Base-by-base conservation (phyloP, 1,140 invertebrate genomes). In the Eriosoma lanigerum region DNA sequence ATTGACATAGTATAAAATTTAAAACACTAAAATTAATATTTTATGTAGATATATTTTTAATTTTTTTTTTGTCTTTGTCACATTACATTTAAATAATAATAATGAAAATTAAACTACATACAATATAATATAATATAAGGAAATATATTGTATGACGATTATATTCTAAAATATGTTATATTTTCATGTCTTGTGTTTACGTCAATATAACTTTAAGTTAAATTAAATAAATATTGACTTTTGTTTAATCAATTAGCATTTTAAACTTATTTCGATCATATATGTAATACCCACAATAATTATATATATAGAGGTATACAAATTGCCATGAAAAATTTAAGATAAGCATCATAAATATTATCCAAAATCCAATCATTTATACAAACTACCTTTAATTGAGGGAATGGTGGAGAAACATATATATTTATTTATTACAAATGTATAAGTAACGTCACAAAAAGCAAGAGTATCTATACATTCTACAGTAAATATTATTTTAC, bases 1-100 rank as follows among this genome's bases (percentile, higher is more conserved):
- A 72, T 52, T 29, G 17, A 72, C 26, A 72, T 52, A 72, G 24
- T 29, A 50, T 29, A 50, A 52, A 72, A 32, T 29, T 52, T 52
- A 32, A 52, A 4, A 72, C 21, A 24, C 46, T 68, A 48, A 46
- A 9, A 68, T 38, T 26, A 24, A 6, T 68, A 46, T 72, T 52
- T 72, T 52, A 52, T 15, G 46, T 17, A 72, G 26, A 52, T 52
- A 52, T 72, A 72, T 13, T n/a, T 12, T 13, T 29, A 38, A 38
- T 4, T 4, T 38, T 38, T 38, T 8, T 4, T 4, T 48, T 38
- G 19, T 26, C 46, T 50, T 6, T 21, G 10, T 50, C 19, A 15
- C 19, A 44, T 29, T 5, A 52, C 46, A 29, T 29, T n/a, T 0
- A 19, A 52, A 52, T 52, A 52, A 52, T 52, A 1, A 72, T 50